Percentiles rank a stretch among this genome's conserved stretches.
phyloP scores from a whole-genome alignment of 2,797 vertebrate genomes.

The Ispidina lecontei region DNA sequence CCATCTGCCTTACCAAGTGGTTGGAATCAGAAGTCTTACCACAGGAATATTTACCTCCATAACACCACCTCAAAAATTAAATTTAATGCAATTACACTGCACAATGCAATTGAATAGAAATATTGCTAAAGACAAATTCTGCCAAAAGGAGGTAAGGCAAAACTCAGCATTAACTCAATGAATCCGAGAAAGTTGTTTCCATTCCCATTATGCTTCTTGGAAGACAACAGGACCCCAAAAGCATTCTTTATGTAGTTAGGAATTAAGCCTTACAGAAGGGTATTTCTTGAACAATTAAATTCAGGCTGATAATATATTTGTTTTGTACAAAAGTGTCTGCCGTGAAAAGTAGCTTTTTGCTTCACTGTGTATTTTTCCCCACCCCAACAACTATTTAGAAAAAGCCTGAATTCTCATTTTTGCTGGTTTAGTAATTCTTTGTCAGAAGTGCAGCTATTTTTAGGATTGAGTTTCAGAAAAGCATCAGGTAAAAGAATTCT shows the following conservation, averaged over 20 bases:
- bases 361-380: background rate
- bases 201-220: background rate
- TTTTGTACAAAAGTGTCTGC: background rate
- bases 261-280: background rate
- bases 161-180: background rate
- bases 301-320: background rate
- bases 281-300: background rate
- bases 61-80: background rate
- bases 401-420: background rate
- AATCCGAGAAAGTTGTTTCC: background rate
- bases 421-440: background rate
- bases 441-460: background rate
- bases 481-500: background rate
- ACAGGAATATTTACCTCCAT: background rate
- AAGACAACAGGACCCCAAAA: background rate
- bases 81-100: background rate
- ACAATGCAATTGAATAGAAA: background rate
- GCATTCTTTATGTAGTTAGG: background rate
- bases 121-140: background rate
- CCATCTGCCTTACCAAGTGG: background rate
- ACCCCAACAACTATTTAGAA: background rate
- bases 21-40: background rate
- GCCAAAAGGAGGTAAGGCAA: background rate
- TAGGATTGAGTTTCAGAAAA: background rate
- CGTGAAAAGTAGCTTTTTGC: background rate